A percentile compares a stretch with the other conserved stretches of the same genome.
These are phyloP conservation scores for Patella pellucida DNA, from an alignment of 2,888 invertebrate species.

Conservation along the genomic window DNA sequence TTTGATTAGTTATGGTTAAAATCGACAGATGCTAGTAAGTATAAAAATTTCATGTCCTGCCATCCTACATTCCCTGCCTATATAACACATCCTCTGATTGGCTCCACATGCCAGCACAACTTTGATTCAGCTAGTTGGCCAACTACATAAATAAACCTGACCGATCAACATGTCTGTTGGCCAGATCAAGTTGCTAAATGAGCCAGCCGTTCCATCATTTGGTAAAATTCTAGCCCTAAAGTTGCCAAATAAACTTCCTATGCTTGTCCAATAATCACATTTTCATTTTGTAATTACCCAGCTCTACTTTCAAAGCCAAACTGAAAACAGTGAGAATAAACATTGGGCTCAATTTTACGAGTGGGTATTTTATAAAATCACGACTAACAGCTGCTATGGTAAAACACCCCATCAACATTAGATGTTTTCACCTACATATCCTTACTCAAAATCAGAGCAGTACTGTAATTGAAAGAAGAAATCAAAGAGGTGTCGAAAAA, in stretches of 20 bases:
- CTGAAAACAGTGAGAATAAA: neutral
- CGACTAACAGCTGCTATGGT: too few relatives aligned
- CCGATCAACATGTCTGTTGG: slow-evolving; percentile 17
- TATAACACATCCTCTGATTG: slow-evolving; percentile 27
- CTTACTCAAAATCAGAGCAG: too few relatives aligned
- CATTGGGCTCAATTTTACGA: too few relatives aligned
- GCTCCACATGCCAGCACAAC: slow-evolving; percentile 31
- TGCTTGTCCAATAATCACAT: slow-evolving; percentile 17
- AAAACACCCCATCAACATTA: too few relatives aligned
- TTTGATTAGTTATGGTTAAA: too few relatives aligned
- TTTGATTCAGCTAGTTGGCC: slow-evolving; percentile 27
- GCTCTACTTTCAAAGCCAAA: slow-evolving; percentile 16
- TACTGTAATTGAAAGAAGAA: too few relatives aligned
- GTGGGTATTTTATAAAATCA: too few relatives aligned
- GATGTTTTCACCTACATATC: too few relatives aligned
- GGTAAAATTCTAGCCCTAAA: slow-evolving; percentile 24
- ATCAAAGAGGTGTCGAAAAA: too few relatives aligned
- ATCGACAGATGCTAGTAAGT: too few relatives aligned
- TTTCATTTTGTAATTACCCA: slow-evolving; percentile 21
- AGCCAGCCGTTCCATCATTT: slow-evolving; percentile 22
- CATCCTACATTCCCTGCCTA: neutral
- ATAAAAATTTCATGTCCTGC: too few relatives aligned
- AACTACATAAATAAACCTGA: slow-evolving; percentile 27
- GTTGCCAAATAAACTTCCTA: slow-evolving; percentile 26
- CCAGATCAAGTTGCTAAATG: slow-evolving; percentile 20